Conservation (phyloP, 37 sponge, comb jelly and placozoan genomes). For the Hexactinellida sp. region DNA sequence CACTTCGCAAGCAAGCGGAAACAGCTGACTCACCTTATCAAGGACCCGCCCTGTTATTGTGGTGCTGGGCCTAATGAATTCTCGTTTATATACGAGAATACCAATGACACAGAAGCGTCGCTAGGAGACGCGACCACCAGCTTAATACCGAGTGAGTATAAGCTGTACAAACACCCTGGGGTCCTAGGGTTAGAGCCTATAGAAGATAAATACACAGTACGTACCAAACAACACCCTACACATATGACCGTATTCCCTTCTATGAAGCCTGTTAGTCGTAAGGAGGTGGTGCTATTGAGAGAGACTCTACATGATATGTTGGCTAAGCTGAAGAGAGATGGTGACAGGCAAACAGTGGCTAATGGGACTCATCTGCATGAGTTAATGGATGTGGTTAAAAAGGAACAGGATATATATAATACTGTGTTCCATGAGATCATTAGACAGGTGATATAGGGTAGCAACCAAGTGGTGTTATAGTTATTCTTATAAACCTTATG, state of each 20-base stretch:
- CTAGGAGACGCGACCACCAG: slow-evolving; percentile 21
- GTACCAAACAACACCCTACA: slow-evolving; percentile 54
- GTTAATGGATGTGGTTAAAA: slow-evolving; percentile 61
- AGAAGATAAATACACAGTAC: slow-evolving; percentile 48
- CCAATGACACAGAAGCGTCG: neutral
- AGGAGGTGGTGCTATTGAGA: neutral
- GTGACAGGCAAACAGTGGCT: neutral
- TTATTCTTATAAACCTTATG: too few species aligned
- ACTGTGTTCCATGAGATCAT: slow-evolving; percentile 93
- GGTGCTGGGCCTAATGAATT: slow-evolving; percentile 76
- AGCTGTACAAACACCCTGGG: slow-evolving; percentile 68
- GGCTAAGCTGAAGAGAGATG: neutral
- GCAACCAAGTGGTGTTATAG: too few species aligned
- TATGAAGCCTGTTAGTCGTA: slow-evolving; percentile 25
- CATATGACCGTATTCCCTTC: slow-evolving; percentile 79
- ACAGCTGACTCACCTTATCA: slow-evolving; percentile 63
- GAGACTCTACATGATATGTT: neutral
- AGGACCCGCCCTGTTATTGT: slow-evolving; percentile 72
- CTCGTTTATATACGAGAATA: neutral
- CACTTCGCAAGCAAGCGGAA: slow-evolving; percentile 43
- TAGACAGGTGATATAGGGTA: slow-evolving; percentile 61
- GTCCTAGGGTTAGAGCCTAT: slow-evolving; percentile 70
- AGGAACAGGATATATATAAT: slow-evolving; percentile 92
- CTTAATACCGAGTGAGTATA: slow-evolving; percentile 90
- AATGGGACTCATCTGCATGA: slow-evolving; percentile 67